Evolutionary conservation across 2,113 vertebrate species (phyloP).

Genomic region (Pteropus alecto): DNA sequence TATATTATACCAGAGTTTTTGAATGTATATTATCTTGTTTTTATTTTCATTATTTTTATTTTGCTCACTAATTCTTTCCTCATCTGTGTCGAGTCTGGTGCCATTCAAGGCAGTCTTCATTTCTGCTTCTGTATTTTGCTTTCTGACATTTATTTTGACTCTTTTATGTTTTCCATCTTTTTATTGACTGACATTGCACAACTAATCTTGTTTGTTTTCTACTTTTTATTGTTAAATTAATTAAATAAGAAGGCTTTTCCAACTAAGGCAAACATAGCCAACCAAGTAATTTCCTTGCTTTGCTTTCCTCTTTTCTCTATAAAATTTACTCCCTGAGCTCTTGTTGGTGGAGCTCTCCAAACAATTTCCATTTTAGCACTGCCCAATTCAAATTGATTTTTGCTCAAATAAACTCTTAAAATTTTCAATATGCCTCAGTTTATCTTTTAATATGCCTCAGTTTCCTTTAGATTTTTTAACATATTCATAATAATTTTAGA

Average conservation of each 20-base stretch:
- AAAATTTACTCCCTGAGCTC: background rate
- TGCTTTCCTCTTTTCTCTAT: background rate
- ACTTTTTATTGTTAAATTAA: background rate
- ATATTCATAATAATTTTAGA: background rate
- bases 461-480: background rate
- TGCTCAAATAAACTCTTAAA: background rate
- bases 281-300: background rate
- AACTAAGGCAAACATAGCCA: background rate
- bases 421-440: background rate
- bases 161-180: background rate
- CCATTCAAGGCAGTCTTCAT: background rate
- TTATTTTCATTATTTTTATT: background rate
- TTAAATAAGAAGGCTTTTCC: background rate
- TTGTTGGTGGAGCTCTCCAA: background rate
- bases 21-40: background rate
- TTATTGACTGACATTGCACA: background rate
- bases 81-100: background rate
- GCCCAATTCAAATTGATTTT: background rate
- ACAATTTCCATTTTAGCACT: background rate
- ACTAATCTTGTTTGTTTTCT: background rate
- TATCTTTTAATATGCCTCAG: background rate
- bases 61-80: background rate
- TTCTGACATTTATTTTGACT: background rate
- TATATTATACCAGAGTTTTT: background rate
- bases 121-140: background rate